Conservation (phyloP, 2,113 vertebrate species). For the Eonycteris spelaea region DNA sequence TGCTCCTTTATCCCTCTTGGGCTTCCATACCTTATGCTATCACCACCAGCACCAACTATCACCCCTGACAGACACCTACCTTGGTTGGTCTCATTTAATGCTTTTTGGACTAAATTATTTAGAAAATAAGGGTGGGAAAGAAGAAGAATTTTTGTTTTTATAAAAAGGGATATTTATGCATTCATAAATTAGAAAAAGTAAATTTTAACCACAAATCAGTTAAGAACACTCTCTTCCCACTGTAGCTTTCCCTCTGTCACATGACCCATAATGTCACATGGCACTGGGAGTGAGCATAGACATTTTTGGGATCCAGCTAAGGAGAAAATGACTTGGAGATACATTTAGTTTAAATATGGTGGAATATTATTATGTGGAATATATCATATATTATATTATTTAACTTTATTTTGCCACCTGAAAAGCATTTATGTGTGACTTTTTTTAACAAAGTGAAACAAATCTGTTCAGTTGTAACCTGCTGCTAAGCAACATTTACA, state of each 20-base stretch:
- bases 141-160: neutral
- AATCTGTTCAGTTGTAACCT: neutral
- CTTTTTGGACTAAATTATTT: neutral
- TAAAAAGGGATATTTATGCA: neutral
- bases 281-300: neutral
- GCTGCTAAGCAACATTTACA: neutral
- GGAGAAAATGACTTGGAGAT: neutral
- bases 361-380: neutral
- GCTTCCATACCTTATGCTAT: neutral
- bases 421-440: neutral
- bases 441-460: constrained; percentile 19
- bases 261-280: neutral
- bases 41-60: too few species aligned
- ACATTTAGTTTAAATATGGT: neutral
- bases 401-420: constrained; percentile 12
- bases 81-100: neutral
- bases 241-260: neutral
- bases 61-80: neutral
- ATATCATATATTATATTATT: neutral
- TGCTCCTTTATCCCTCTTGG: neutral
- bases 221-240: neutral
- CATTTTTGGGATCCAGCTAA: neutral
- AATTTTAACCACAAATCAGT: neutral
- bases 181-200: neutral
- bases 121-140: neutral